Percentiles rank a stretch among this genome's conserved stretches.
Conservation (phyloP, 2,113 vertebrate species). For the Capreolus pygargus region DNA sequence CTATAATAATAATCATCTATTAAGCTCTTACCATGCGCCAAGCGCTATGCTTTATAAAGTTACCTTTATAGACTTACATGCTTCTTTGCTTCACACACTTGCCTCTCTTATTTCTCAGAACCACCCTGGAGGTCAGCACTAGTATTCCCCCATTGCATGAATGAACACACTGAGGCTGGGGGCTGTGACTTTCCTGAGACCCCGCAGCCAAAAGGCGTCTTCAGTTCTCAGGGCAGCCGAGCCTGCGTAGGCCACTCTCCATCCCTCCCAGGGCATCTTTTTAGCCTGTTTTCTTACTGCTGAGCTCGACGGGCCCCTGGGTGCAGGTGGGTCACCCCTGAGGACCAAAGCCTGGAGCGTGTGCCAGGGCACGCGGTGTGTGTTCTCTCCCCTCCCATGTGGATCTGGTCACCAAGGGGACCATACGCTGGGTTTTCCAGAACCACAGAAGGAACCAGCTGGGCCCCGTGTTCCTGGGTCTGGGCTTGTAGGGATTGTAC, state of each 20-base stretch:
- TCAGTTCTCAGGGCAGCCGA: neutral
- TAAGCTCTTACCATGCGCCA: neutral
- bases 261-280: neutral
- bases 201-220: neutral
- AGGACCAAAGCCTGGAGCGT: neutral
- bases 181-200: neutral
- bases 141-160: too few relatives aligned
- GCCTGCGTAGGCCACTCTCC: neutral
- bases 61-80: neutral
- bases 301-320: neutral
- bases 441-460: neutral
- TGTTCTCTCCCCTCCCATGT: neutral
- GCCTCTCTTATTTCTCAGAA: neutral
- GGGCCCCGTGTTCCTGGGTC: too few relatives aligned
- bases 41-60: neutral
- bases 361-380: neutral
- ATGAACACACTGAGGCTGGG: neutral
- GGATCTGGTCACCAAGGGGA: neutral
- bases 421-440: neutral
- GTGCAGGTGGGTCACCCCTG: neutral
- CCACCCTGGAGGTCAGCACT: neutral
- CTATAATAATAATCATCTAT: neutral
- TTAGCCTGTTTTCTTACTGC: neutral
- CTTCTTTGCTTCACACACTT: neutral
- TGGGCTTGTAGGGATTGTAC: conserved; percentile 69